phyloP scores from a whole-genome alignment of 1,140 invertebrate species.

The Rhysida immarginata region DNA sequence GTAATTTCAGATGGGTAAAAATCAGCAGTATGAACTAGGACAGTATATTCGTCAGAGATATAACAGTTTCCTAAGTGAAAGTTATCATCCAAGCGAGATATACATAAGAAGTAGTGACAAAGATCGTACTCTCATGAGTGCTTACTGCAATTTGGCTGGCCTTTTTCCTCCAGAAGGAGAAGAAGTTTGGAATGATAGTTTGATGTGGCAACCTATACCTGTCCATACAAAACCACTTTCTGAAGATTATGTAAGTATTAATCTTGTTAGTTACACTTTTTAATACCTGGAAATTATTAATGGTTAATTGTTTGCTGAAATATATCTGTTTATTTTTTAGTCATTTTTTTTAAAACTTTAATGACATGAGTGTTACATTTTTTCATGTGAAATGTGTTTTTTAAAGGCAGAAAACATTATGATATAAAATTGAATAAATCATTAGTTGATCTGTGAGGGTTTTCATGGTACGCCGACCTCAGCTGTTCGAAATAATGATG shows the following conservation, averaged over 20 bases:
- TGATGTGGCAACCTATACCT: conserved; percentile 28
- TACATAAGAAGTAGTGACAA: not conserved
- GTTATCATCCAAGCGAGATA: not conserved
- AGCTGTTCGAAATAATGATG: too few relatives aligned
- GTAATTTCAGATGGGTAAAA: not conserved
- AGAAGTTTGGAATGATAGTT: conserved; percentile 17
- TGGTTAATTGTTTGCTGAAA: too few relatives aligned
- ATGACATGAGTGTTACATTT: too few relatives aligned
- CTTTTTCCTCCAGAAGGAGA: conserved; percentile 20
- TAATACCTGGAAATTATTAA: too few relatives aligned
- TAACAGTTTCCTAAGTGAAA: not conserved
- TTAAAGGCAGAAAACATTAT: too few relatives aligned
- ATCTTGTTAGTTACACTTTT: too few relatives aligned
- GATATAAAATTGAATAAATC: too few relatives aligned
- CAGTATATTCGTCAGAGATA: conserved; percentile 1
- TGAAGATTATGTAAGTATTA: conserved; percentile 11
- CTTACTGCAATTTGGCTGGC: conserved; percentile 26
- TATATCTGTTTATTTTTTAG: too few relatives aligned
- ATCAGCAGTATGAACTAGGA: conserved; percentile 4
- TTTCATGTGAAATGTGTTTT: too few relatives aligned
- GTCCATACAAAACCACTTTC: conserved; percentile 23
- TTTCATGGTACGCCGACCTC: too few relatives aligned
- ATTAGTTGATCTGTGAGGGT: too few relatives aligned
- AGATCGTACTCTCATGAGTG: conserved; percentile 23
- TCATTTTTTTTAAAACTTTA: too few relatives aligned